Conservation (phyloP, 1,140 invertebrate genomes). For the Eumeta japonica region DNA sequence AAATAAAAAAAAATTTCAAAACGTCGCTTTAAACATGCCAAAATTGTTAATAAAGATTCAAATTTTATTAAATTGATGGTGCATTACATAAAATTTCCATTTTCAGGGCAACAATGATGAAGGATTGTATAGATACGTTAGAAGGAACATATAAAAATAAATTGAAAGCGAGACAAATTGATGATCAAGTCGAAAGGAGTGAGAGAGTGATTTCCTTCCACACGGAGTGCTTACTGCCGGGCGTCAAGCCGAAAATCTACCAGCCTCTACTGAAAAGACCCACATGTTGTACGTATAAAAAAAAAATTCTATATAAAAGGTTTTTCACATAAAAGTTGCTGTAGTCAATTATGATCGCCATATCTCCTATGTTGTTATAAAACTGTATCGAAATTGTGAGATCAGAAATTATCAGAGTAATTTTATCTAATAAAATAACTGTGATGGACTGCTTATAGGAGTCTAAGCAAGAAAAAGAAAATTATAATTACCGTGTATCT, state of each 20-base stretch:
- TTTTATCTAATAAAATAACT: no score
- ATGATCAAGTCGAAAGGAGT: slow-evolving; percentile 12
- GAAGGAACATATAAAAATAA: slow-evolving; percentile 32
- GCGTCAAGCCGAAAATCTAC: slow-evolving; percentile 68
- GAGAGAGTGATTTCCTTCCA: slow-evolving; percentile 40
- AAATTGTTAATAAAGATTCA: no score
- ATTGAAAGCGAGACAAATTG: slow-evolving; percentile 13
- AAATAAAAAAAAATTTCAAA: no score
- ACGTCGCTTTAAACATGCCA: no score
- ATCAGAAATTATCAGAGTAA: no score
- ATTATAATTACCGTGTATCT: no score
- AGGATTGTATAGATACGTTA: slow-evolving; percentile 65
- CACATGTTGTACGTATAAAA: slow-evolving; percentile 66
- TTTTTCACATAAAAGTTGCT: no score
- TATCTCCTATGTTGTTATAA: no score
- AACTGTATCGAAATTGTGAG: no score
- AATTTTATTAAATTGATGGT: slow-evolving; percentile 7
- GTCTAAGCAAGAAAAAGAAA: no score
- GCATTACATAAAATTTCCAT: slow-evolving; percentile 17
- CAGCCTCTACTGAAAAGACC: slow-evolving; percentile 70
- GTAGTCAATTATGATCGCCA: no score
- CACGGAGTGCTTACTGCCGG: slow-evolving; percentile 65
- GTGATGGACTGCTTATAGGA: no score
- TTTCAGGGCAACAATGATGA: slow-evolving; percentile 72
- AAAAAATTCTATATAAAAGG: slow-evolving; percentile 5